Base-by-base conservation (phyloP, 2,113 vertebrate genomes). In the Dendrocopos noguchii region DNA sequence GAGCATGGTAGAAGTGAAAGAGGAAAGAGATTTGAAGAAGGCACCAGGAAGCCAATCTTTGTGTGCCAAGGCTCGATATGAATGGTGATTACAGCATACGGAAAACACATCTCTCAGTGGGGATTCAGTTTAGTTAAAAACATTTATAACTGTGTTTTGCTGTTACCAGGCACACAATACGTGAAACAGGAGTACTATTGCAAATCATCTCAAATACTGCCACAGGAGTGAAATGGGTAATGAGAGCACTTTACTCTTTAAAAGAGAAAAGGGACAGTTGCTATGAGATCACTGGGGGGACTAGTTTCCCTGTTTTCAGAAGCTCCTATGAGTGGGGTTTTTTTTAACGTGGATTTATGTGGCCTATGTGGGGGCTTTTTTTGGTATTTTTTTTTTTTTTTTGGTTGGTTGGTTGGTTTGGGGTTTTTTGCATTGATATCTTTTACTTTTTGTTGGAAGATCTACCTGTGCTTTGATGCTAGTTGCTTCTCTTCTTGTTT, bases 81-180 rank as follows among this genome's bases (percentile, higher is more conserved):
- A 68, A 22, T 0, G 1, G 3, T 1, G 6, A 68, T 57, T n/a
- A 28, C 16, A 68, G 53, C 16, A 19, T 15, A 15, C 55, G 36
- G 74, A 46, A 71, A 59, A 63, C 18, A 52, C 15, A 46, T 14
- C 7, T 47, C 10, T 59, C 28, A 28, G 29, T 19, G 42, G 71
- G 25, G 33, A 56, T 34, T 55, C 8, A 1, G 27, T 64, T 84
- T 56, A 22, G 7, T 60, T 78, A 52, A 24, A 78, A 89, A 60
- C 64, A 60, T 17, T 81, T 73, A 34, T 68, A 24, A 61, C 10
- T 8, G 21, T 12, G 7, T 31, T 89, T 67, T 56, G 6, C 33
- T 94, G 36, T 67, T 75, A 20, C 5, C 1, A 20, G 31, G 12
- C 18, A 19, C 2, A 6, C 13, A 15, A 15, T 6, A 13, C 31